A percentile compares a stretch with the other conserved stretches of the same genome.
These are phyloP conservation scores for Danio tinwini DNA, from an alignment of 2,797 vertebrate species.

Conservation along the genomic window DNA sequence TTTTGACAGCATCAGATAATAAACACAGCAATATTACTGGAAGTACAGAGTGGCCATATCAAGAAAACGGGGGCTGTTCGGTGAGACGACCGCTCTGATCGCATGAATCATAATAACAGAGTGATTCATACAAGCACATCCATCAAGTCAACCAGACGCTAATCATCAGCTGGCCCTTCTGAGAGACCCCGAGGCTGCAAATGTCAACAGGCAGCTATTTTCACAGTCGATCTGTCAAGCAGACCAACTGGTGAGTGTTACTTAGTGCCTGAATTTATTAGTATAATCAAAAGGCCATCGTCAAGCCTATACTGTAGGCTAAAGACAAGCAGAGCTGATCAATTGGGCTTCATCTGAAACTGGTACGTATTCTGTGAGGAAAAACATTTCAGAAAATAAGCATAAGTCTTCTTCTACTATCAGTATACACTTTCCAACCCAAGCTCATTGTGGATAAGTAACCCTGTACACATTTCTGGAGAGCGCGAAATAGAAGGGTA, in stretches of 20 bases:
- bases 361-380: neutral
- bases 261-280: conserved; percentile 23
- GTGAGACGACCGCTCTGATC: conserved; percentile 13
- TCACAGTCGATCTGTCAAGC: conserved; percentile 35
- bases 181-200: conserved; percentile 26
- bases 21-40: conserved; percentile 19
- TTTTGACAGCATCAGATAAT: conserved; percentile 15
- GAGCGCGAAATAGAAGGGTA: too few species aligned
- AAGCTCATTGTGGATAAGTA: too few species aligned
- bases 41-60: conserved; percentile 5
- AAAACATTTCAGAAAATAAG: neutral
- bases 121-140: conserved; percentile 36
- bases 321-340: neutral
- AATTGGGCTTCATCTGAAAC: neutral
- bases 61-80: conserved; percentile 18
- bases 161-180: conserved; percentile 23
- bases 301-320: neutral
- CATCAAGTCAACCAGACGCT: conserved; percentile 33
- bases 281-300: conserved; percentile 34
- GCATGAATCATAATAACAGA: conserved; percentile 49
- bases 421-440: too few species aligned
- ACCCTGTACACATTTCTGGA: too few species aligned
- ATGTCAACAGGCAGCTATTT: conserved; percentile 49
- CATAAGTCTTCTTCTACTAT: too few species aligned
- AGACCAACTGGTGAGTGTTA: conserved; percentile 33